A percentile compares a stretch with the other conserved stretches of the same genome.
phyloP scores from a whole-genome alignment of 1,140 invertebrate genomes.

The Bombus sylvicola region DNA sequence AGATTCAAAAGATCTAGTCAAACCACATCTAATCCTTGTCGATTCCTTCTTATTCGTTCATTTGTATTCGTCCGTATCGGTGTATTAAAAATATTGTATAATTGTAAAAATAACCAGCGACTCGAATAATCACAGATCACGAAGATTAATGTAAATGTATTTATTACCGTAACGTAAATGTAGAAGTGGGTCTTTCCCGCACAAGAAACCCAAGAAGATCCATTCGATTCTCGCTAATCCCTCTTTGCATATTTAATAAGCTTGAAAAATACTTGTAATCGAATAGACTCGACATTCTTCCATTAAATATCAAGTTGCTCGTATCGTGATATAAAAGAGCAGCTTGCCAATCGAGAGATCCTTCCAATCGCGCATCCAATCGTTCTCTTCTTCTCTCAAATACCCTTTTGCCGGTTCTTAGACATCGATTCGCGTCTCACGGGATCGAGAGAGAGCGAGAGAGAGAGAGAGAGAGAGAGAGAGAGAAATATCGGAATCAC shows the following conservation, averaged over 20 bases:
- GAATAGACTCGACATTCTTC: not conserved
- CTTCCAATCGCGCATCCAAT: not conserved
- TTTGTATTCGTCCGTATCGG: no score
- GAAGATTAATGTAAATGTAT: no score
- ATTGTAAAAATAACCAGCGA: no score
- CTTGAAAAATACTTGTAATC: not conserved
- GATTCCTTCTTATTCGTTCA: no score
- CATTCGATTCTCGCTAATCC: not conserved
- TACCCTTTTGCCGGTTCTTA: conserved; percentile 19
- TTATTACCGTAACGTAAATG: no score
- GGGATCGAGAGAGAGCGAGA: not conserved
- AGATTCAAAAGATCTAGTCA: not conserved
- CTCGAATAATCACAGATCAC: no score
- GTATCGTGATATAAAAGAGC: conserved; percentile 3
- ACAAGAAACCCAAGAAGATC: not conserved
- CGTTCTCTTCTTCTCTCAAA: not conserved
- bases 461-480: not conserved
- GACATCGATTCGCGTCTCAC: conserved; percentile 23
- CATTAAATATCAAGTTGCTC: not conserved
- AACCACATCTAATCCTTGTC: no score
- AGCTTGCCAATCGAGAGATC: not conserved
- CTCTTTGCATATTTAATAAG: not conserved
- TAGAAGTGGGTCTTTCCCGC: not conserved
- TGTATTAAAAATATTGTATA: no score
- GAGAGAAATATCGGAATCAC: conserved; percentile 26